Conservation (phyloP, 2,888 invertebrate genomes). For the Polyploca ridens region DNA sequence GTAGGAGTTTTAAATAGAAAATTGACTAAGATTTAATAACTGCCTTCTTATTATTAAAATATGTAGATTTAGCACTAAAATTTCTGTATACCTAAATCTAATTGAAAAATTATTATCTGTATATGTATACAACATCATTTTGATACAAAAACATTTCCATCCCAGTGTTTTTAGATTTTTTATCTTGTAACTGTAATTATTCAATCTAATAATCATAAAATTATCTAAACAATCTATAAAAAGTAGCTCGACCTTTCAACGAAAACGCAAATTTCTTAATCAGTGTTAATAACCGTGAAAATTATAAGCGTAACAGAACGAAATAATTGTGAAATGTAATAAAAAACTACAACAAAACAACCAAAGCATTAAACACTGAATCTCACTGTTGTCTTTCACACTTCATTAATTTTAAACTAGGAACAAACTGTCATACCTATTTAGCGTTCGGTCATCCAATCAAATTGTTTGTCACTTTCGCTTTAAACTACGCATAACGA, state of each 20-base stretch:
- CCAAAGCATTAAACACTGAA: conserved; percentile 15
- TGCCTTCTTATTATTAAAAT: too few relatives aligned
- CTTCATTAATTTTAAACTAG: conserved; percentile 26
- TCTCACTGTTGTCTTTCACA: conserved; percentile 27
- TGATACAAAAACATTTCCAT: too few relatives aligned
- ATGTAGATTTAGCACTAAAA: too few relatives aligned
- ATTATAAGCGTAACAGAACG: neutral
- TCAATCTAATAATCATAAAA: too few relatives aligned
- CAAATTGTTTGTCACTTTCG: conserved; percentile 26
- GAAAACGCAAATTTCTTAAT: neutral
- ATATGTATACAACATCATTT: too few relatives aligned
- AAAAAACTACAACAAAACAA: neutral
- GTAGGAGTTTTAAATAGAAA: too few relatives aligned
- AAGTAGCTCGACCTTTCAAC: neutral
- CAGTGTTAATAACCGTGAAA: neutral
- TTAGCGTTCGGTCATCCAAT: conserved; percentile 24
- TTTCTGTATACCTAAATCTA: too few relatives aligned
- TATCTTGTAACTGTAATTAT: too few relatives aligned
- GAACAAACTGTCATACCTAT: conserved; percentile 24
- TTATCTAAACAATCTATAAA: neutral
- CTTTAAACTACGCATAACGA: conserved; percentile 14
- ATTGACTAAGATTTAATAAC: too few relatives aligned
- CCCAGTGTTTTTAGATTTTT: too few relatives aligned
- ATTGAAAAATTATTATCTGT: too few relatives aligned
- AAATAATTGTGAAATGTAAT: conserved; percentile 2